Conservation (phyloP, 2,888 invertebrate genomes). For the Phanerotoma sp. region DNA sequence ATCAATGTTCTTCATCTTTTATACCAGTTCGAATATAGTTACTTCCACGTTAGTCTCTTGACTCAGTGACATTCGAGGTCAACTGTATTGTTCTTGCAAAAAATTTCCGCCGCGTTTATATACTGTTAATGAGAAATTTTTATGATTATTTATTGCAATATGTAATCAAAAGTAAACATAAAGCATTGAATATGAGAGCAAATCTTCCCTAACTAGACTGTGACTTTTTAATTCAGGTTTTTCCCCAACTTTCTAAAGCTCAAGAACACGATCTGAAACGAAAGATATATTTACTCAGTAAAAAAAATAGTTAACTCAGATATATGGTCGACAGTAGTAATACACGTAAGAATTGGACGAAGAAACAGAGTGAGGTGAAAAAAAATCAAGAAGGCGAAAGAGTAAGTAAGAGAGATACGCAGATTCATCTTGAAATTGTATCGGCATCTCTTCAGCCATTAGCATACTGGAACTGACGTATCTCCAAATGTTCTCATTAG, state of each 20-base stretch:
- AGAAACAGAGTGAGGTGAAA: constrained; percentile 7
- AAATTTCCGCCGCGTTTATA: too few species aligned
- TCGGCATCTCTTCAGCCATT: constrained; percentile 58
- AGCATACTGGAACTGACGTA: constrained; percentile 59
- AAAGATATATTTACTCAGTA: constrained; percentile 6
- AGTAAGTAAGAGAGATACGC: constrained; percentile 35
- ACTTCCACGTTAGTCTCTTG: too few species aligned
- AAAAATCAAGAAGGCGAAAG: constrained; percentile 4
- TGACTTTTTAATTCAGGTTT: constrained; percentile 13
- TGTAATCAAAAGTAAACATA: too few species aligned
- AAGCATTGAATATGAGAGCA: too few species aligned
- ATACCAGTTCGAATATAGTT: too few species aligned
- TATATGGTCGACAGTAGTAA: constrained; percentile 51
- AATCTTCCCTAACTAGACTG: constrained; percentile 13
- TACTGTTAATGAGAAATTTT: too few species aligned
- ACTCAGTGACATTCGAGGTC: too few species aligned
- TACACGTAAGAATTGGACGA: constrained; percentile 41
- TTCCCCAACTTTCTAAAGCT: constrained; percentile 10
- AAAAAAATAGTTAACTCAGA: constrained; percentile 51
- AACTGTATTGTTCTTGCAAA: too few species aligned
- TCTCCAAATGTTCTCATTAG: constrained; percentile 59
- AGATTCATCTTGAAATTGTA: constrained; percentile 58
- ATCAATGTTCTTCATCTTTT: too few species aligned
- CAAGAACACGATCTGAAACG: neutral
- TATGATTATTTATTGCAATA: too few species aligned